A percentile compares a stretch with the other conserved stretches of the same genome.
These are phyloP conservation scores for Drosophila mojavensis DNA, from an alignment of 1,140 invertebrate genomes.

Conservation along the genomic window DNA sequence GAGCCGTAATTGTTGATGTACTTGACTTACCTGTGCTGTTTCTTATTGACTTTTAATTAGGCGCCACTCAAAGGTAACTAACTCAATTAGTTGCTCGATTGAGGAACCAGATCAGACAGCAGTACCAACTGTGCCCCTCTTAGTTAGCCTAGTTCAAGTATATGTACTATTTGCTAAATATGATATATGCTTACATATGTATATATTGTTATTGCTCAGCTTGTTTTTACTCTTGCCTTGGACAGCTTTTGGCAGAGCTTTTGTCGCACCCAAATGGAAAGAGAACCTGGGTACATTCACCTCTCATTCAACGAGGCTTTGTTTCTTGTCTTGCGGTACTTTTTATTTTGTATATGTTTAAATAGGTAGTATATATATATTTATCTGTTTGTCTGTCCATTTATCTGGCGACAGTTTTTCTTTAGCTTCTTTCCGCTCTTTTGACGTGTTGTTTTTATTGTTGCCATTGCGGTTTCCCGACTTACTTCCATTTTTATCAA, in stretches of 20 bases:
- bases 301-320: constrained; percentile 43
- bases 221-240: constrained; percentile 14
- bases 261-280: constrained; percentile 41
- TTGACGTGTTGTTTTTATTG: background rate
- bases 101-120: background rate
- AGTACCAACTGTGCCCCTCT: no score
- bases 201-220: no score
- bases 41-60: constrained; percentile 51
- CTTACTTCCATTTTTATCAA: constrained; percentile 55
- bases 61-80: constrained; percentile 30
- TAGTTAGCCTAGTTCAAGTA: no score
- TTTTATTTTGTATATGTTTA: constrained; percentile 29
- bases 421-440: constrained; percentile 15
- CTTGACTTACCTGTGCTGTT: constrained; percentile 47
- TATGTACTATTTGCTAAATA: no score
- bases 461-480: constrained; percentile 69
- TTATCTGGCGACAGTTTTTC: constrained; percentile 62
- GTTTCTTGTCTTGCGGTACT: constrained; percentile 60
- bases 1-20: constrained; percentile 14
- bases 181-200: no score
- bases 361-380: constrained; percentile 2
- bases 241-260: constrained; percentile 27
- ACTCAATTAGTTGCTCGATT: constrained; percentile 24
- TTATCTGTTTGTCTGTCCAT: constrained; percentile 25
- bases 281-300: constrained; percentile 62